phyloP scores from a whole-genome alignment of 2,113 vertebrate species.

The Epinephelus moara region DNA sequence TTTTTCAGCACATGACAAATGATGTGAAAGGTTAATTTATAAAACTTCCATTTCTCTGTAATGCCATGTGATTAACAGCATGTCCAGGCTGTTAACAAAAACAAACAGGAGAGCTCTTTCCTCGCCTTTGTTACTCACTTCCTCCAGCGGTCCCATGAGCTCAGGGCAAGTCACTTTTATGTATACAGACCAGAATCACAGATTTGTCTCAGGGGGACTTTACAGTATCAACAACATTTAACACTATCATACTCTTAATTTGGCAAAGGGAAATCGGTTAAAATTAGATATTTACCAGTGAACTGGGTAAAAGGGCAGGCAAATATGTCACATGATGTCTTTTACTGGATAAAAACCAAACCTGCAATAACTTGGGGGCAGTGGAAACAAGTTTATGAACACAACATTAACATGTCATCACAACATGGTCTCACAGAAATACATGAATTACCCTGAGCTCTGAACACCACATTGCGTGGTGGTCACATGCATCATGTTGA shows the following conservation, averaged over 20 bases:
- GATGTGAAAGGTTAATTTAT: background rate
- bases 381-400: background rate
- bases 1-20: background rate
- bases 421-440: background rate
- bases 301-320: background rate
- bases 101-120: constrained; percentile 13
- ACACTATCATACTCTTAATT: background rate
- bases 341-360: background rate
- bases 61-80: constrained; percentile 8
- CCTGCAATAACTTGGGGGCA: background rate
- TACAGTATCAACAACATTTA: background rate
- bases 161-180: constrained; percentile 8
- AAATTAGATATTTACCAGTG: background rate
- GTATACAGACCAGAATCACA: constrained; percentile 9
- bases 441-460: too few relatives aligned
- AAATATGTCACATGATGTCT: background rate
- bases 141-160: constrained; percentile 13
- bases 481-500: too few relatives aligned
- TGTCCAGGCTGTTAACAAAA: constrained; percentile 8
- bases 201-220: background rate
- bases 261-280: background rate
- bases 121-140: constrained; percentile 41
- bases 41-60: background rate
- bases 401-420: background rate
- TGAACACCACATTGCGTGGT: too few relatives aligned